Evolutionary conservation across 2,113 vertebrate genomes (phyloP).

Genomic region (Fregetta grallaria): DNA sequence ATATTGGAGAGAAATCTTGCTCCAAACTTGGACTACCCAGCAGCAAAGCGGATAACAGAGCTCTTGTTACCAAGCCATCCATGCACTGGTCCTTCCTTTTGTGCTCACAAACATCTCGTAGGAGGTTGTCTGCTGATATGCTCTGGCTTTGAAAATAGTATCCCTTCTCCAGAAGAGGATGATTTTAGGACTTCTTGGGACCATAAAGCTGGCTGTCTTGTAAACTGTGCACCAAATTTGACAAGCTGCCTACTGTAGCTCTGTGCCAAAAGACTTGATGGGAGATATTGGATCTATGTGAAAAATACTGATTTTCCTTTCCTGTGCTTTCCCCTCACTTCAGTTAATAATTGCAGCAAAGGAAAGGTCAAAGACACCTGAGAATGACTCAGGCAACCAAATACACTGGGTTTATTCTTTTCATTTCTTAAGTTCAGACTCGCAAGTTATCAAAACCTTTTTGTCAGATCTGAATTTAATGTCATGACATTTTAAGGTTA

Average conservation of each 20-base stretch:
- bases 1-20: background rate
- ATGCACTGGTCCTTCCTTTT: background rate
- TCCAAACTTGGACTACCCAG: background rate
- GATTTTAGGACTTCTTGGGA: background rate
- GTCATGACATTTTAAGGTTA: slow-evolving; percentile 1
- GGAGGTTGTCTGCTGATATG: background rate
- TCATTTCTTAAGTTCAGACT: background rate
- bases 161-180: background rate
- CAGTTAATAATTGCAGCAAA: background rate
- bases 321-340: background rate
- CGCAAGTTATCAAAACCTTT: background rate
- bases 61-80: background rate
- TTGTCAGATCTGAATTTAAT: background rate
- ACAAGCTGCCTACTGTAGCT: background rate
- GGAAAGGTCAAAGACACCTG: background rate
- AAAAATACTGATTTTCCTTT: background rate
- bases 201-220: background rate
- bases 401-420: background rate
- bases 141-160: background rate
- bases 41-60: background rate
- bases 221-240: background rate
- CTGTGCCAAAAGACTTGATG: background rate
- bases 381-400: background rate
- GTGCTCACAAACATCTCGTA: background rate
- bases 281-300: background rate